Conservation (phyloP, 2,888 invertebrate species). For the Mythimna loreyi region DNA sequence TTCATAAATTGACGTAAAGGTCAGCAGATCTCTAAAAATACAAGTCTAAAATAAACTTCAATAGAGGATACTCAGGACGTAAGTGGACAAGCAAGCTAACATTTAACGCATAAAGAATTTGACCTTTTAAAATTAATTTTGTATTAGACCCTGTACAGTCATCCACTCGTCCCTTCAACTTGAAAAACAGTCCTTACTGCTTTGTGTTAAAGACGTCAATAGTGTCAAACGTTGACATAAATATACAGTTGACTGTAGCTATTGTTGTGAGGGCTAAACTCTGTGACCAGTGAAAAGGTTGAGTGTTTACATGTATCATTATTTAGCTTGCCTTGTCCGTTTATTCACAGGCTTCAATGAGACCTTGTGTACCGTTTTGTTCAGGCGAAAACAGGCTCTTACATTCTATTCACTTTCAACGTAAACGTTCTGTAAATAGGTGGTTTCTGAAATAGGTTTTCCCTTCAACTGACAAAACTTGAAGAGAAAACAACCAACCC, state of each 20-base stretch:
- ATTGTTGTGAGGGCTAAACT: constrained; percentile 18
- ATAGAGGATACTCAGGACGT: constrained; percentile 16
- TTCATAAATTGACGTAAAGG: constrained; percentile 17
- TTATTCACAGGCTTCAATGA: constrained; percentile 15
- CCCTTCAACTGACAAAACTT: background rate
- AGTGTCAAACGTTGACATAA: background rate
- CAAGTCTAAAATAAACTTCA: constrained; percentile 45
- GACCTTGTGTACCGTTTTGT: constrained; percentile 5
- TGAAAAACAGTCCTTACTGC: background rate
- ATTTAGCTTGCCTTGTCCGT: background rate
- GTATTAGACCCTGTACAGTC: constrained; percentile 7
- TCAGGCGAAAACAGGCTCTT: background rate
- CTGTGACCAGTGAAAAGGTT: constrained; percentile 15
- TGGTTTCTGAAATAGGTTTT: background rate
- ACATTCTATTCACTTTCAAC: background rate
- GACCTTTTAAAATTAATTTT: constrained; percentile 52
- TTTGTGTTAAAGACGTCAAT: background rate
- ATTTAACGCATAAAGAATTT: constrained; percentile 28
- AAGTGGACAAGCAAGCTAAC: background rate
- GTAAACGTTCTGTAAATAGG: background rate
- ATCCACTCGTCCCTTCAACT: background rate
- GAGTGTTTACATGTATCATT: constrained; percentile 10
- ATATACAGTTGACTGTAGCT: background rate
- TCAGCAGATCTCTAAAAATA: constrained; percentile 38
- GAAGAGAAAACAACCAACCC: background rate